A percentile compares a stretch with the other conserved stretches of the same genome.
phyloP scores from a whole-genome alignment of 2,888 invertebrate genomes.

The Drosophila paramelanica region DNA sequence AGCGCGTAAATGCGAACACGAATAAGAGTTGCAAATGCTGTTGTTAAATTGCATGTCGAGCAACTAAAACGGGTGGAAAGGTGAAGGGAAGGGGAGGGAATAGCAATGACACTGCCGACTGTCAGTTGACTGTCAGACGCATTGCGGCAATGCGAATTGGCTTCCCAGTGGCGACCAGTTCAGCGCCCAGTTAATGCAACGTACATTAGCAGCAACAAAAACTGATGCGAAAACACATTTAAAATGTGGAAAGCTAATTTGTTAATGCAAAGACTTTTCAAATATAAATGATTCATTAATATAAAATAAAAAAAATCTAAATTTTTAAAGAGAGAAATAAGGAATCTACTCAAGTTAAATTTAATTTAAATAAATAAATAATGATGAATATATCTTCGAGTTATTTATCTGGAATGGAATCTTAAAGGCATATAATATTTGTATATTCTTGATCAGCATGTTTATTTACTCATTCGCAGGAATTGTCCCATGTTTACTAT shows the following conservation, averaged over 20 bases:
- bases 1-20: constrained; percentile 40
- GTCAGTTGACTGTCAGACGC: constrained; percentile 41
- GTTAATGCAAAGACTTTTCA: background rate
- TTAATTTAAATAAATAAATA: no score
- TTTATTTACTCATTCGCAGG: background rate
- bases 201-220: constrained; percentile 19
- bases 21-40: constrained; percentile 36
- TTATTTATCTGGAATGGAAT: no score
- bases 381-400: no score
- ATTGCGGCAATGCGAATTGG: constrained; percentile 23
- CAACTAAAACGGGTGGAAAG: background rate
- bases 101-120: constrained; percentile 22
- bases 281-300: background rate
- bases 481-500: background rate
- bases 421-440: no score
- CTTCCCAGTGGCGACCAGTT: constrained; percentile 25
- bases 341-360: background rate
- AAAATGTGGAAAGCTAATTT: constrained; percentile 20
- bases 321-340: no score
- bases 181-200: constrained; percentile 45
- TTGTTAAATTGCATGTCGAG: constrained; percentile 41
- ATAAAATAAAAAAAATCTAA: background rate
- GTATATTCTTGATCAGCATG: no score
- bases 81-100: background rate
- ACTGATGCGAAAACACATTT: constrained; percentile 20